A percentile compares a stretch with the other conserved stretches of the same genome.
Evolutionary conservation across 2,888 invertebrate genomes (phyloP).

Genomic region (Drosophila nr. fundita): DNA sequence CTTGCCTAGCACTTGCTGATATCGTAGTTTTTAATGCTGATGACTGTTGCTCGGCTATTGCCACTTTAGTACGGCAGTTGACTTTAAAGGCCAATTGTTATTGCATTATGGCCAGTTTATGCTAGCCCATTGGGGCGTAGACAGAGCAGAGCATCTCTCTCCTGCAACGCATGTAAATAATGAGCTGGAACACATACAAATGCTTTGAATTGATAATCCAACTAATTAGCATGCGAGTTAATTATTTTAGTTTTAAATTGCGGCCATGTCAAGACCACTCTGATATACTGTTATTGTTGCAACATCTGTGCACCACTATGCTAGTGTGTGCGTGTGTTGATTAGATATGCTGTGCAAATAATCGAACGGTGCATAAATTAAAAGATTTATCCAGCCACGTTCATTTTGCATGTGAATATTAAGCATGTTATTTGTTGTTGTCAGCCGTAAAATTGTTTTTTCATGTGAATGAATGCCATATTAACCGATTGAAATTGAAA

Average conservation of each 20-base stretch:
- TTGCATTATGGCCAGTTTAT: conserved; percentile 35
- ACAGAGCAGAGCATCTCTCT: conserved; percentile 23
- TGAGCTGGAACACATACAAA: conserved; percentile 35
- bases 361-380: conserved; percentile 44
- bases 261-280: conserved; percentile 46
- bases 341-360: conserved; percentile 43
- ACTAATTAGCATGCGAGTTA: conserved; percentile 78
- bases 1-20: conserved; percentile 68
- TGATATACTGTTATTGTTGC: conserved; percentile 57
- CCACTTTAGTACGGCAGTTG: conserved; percentile 3
- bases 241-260: conserved; percentile 70
- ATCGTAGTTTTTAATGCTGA: conserved; percentile 56
- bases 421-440: neutral
- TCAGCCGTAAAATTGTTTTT: neutral
- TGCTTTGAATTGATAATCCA: conserved; percentile 62
- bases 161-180: conserved; percentile 58
- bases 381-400: conserved; percentile 45
- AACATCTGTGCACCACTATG: conserved; percentile 24
- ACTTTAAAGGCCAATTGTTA: conserved; percentile 28
- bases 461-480: neutral
- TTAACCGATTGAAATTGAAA: neutral
- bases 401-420: neutral
- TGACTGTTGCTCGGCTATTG: conserved; percentile 16
- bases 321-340: conserved; percentile 32
- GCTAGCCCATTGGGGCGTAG: conserved; percentile 41